A percentile compares a stretch with the other conserved stretches of the same genome.
phyloP scores from a whole-genome alignment of 2,888 invertebrate species.

The Eupithecia pulchellata region DNA sequence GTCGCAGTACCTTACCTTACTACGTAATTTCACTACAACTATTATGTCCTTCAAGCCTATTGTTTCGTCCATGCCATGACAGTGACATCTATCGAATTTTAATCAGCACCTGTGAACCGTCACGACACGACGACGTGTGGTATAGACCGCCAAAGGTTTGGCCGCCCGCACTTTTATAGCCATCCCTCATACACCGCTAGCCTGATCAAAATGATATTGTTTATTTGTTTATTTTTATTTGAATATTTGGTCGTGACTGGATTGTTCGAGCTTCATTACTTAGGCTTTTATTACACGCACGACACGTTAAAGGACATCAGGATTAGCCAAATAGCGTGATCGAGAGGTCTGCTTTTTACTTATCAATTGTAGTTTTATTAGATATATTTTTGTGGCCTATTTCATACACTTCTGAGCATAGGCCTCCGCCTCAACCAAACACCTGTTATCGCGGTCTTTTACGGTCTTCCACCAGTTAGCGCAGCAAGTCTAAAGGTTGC shows the following conservation, averaged over 20 bases:
- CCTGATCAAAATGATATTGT: conserved; percentile 21
- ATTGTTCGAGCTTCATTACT: not conserved
- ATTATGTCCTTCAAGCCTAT: not conserved
- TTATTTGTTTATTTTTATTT: conserved; percentile 1
- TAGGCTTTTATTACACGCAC: not conserved
- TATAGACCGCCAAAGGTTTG: conserved; percentile 50
- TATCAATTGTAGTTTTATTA: not conserved
- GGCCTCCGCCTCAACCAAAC: not conserved
- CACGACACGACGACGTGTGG: conserved; percentile 38
- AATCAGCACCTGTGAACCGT: conserved; percentile 36
- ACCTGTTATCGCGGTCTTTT: not conserved
- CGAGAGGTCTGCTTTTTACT: not conserved
- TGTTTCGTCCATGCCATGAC: not conserved
- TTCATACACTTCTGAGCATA: not conserved
- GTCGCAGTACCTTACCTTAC: not conserved
- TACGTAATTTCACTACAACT: not conserved
- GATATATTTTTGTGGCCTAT: not conserved
- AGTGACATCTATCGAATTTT: conserved; percentile 37
- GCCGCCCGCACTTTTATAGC: conserved; percentile 29
- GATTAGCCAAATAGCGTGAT: not conserved
- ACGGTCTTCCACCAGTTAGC: not conserved
- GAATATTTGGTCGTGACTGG: conserved; percentile 2
- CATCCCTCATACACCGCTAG: conserved; percentile 1
- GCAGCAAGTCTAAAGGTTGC: not conserved
- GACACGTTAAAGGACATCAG: not conserved